Evolutionary conservation across 2,797 vertebrate species (phyloP), one percentile per base, ranked within the genome.

Genomic region (Cossypha caffra): DNA sequence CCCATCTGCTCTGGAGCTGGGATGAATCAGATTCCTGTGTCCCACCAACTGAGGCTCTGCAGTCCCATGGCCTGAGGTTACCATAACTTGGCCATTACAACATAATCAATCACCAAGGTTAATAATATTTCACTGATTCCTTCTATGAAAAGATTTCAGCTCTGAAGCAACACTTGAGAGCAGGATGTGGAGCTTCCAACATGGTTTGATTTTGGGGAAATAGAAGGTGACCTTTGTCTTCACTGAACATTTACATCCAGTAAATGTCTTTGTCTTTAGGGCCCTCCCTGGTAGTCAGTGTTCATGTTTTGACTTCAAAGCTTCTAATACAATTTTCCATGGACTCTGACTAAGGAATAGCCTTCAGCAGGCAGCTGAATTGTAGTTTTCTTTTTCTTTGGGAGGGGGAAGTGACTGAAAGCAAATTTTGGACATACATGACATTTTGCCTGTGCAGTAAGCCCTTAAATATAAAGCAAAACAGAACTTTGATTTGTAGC

Each of bases 201-300:
- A 5, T 33, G 62, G 43, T 52, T 80, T 66, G 64, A 83, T 85
- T 72, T 95, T 0, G 15, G 73, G 59, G 61, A 95, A 75, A 52
- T 50, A 42, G 38, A 83, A 86, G 58, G 68, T 94, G 68, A 95
- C 85, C 88, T 96, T 97, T 90, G 69, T 77, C 82, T 94, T 88
- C 91, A 77, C 45, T 91, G 93, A 86, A 84, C 73, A 72, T 94
- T 94, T 75, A 59, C 59, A 84, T 86, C 31, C 66, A 88, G 73
- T 54, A 93, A 89, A 92, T 90, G 75, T 71, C 76, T 94, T 83
- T 96, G 81, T 92, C 89, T 96, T 88, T 81, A 93, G 89, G 91
- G 95, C 75, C 54, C 47, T 86, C 59, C 66, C 54, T 72, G 40
- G 31, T 63, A 93, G 82, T 62, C 58, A 75, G 0, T 68, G 75